Base-by-base conservation (phyloP, 2,888 invertebrate genomes). In the Drosophila bunnanda region DNA sequence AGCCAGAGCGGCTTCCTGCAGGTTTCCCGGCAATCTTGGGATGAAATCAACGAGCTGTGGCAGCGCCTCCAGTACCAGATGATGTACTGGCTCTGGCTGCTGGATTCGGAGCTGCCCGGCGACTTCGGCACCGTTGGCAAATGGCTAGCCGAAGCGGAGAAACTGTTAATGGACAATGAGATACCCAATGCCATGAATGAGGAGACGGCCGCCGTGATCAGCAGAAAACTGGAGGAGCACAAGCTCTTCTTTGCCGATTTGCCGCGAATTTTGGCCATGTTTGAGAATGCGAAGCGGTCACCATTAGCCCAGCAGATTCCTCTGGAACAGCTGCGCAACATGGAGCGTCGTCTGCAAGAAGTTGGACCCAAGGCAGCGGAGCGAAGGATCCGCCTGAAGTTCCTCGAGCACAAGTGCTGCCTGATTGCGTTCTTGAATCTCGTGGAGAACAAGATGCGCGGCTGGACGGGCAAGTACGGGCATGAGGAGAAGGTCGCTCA, bases 361-460 rank as follows among this genome's bases (percentile, higher is more conserved):
- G 94, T 97, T 70, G 95, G 95, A 80, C 94, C 95, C 67, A 95
- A 95, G 82, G 97, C 97, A 39, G 95, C 96, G 20, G 96, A 97
- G 89, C 94, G 98, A 79, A 95, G 97, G 90, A 96, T 97, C 65
- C 95, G 95, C 91, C 94, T 98, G 90, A 97, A 98, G 93, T 98
- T 96, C 93, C 94, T 97, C 79, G 97, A 98, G 93, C 97, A 98
- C 93, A 97, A 97, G 93, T 98, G 97, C 93, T 97, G 97, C 93
- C 94, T 98, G 85, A 96, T 98, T 88, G 98, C 97, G 74, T 97
- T 98, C 93, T 95, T 98, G 65, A 96, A 97, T 92, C 94, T 97
- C 77, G 96, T 98, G 41, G 98, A 98, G 93, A 96, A 95, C 68
- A 98, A 98, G 92, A 94, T 98, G 81, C 95, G 96, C 90, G 94